Percentiles rank a stretch among this genome's conserved stretches.
These are phyloP conservation scores for Megalops cyprinoides DNA, from an alignment of 2,797 vertebrate species.

Conservation along the genomic window DNA sequence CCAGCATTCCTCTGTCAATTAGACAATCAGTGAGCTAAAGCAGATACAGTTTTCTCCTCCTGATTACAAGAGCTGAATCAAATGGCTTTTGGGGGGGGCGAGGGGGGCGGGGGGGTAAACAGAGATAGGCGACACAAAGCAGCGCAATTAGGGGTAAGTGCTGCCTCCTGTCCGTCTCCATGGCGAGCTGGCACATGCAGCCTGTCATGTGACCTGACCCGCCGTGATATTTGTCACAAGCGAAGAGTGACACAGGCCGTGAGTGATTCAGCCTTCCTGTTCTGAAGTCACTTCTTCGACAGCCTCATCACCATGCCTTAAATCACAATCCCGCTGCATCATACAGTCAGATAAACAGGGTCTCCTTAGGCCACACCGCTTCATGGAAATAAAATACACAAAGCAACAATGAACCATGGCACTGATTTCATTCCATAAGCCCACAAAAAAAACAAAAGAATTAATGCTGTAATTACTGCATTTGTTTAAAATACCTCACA, in stretches of 20 bases:
- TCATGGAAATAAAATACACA: too few relatives aligned
- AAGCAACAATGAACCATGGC: too few relatives aligned
- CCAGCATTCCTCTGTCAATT: constrained; percentile 38
- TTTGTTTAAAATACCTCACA: too few relatives aligned
- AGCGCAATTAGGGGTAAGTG: neutral
- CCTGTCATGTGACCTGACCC: constrained; percentile 32
- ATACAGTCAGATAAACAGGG: too few relatives aligned
- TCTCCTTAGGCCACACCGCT: too few relatives aligned
- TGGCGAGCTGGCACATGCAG: neutral
- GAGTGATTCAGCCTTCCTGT: too few relatives aligned
- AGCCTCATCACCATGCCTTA: neutral
- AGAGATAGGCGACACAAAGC: neutral
- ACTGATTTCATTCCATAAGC: too few relatives aligned
- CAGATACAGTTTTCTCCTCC: neutral
- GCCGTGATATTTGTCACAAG: constrained; percentile 38
- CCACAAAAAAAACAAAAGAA: too few relatives aligned
- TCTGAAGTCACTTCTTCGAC: neutral
- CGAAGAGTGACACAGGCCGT: neutral
- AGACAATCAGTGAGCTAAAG: constrained; percentile 37
- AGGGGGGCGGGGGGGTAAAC: neutral
- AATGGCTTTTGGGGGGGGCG: too few relatives aligned
- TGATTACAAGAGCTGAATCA: too few relatives aligned
- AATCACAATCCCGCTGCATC: too few relatives aligned
- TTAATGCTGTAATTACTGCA: too few relatives aligned
- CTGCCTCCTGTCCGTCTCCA: neutral